phyloP scores from a whole-genome alignment of 2,113 vertebrate genomes.

The Leptosomus discolor region DNA sequence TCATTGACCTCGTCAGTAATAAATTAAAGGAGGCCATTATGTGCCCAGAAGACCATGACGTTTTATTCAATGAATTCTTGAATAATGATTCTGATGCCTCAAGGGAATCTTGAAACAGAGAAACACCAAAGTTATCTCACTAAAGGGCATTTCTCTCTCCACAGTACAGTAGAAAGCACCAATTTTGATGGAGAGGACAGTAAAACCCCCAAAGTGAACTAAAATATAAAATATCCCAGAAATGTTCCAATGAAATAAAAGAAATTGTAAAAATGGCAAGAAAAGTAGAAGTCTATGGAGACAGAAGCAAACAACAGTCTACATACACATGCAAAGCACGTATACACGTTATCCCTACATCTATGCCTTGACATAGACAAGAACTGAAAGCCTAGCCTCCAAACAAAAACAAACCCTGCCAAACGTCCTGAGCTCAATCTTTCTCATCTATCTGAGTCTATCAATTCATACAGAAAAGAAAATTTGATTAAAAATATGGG shows the following conservation, averaged over 20 bases:
- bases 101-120: neutral
- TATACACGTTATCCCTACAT: neutral
- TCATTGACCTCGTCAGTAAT: neutral
- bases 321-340: accelerated
- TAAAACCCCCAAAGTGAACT: neutral
- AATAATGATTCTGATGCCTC: neutral
- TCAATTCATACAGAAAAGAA: neutral
- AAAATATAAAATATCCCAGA: neutral
- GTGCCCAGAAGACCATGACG: neutral
- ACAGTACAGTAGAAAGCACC: neutral
- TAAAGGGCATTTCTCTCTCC: neutral
- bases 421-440: neutral
- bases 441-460: neutral
- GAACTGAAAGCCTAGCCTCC: neutral
- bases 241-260: neutral
- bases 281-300: neutral
- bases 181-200: neutral
- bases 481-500: neutral
- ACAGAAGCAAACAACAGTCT: neutral
- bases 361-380: neutral
- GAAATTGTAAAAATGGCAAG: neutral
- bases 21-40: neutral
- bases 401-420: accelerated
- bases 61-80: neutral
- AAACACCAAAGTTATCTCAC: neutral